Conservation (phyloP, 2,113 vertebrate genomes). For the Euleptes europaea region DNA sequence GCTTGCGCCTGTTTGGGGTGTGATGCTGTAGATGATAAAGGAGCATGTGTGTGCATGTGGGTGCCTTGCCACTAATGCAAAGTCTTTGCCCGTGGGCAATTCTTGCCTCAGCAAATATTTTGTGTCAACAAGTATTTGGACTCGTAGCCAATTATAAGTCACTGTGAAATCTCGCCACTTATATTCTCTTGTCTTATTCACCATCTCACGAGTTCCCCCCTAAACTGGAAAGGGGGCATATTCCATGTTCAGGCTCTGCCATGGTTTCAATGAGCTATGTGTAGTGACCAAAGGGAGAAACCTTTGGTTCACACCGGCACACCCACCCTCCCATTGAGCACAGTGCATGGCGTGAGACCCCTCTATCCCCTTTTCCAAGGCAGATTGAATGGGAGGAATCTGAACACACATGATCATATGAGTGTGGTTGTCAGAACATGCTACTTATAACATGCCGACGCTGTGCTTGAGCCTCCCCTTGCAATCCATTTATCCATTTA, state of each 20-base stretch:
- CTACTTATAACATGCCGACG: too few relatives aligned
- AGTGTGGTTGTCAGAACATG: too few relatives aligned
- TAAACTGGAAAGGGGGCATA: not conserved
- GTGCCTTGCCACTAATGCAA: not conserved
- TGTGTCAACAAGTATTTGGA: not conserved
- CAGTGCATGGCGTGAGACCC: not conserved
- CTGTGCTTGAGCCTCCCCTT: not conserved
- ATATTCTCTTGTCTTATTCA: not conserved
- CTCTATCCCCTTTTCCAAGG: not conserved
- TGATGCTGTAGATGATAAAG: not conserved
- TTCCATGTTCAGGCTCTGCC: not conserved
- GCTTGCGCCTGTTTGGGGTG: not conserved
- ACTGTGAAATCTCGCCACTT: not conserved
- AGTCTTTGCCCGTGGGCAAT: not conserved
- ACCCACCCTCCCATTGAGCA: too few relatives aligned
- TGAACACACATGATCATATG: too few relatives aligned
- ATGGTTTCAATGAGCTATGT: not conserved
- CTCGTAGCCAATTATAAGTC: not conserved
- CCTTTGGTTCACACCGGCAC: too few relatives aligned
- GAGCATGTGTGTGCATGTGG: not conserved
- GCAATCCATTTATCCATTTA: not conserved
- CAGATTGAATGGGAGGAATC: not conserved
- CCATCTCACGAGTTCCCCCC: not conserved
- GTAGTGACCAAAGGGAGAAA: not conserved
- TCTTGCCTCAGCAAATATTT: not conserved